phyloP scores from a whole-genome alignment of 2,888 invertebrate genomes.

The Apamea monoglypha region DNA sequence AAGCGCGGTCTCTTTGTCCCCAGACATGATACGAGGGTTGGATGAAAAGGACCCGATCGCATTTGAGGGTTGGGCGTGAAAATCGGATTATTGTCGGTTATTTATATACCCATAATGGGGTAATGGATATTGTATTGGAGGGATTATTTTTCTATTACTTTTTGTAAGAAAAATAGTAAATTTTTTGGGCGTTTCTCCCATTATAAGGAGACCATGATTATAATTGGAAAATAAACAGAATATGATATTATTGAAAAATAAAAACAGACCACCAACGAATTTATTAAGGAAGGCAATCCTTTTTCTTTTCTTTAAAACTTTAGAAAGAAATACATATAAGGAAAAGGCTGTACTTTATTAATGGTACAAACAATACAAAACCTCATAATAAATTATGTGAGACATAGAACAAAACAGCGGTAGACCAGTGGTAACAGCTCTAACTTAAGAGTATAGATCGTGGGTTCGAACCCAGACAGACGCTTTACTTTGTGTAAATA shows the following conservation, averaged over 20 bases:
- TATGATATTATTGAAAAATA: too few species aligned
- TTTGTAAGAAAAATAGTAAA: background rate
- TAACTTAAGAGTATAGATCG: too few species aligned
- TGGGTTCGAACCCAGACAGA: too few species aligned
- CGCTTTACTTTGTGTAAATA: too few species aligned
- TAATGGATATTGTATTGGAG: slow-evolving; percentile 47
- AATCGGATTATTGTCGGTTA: slow-evolving; percentile 74
- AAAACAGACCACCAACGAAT: background rate
- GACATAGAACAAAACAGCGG: too few species aligned
- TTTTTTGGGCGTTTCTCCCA: background rate
- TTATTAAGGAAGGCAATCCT: background rate
- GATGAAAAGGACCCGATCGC: slow-evolving; percentile 67
- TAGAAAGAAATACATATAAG: too few species aligned
- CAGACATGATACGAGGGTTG: slow-evolving; percentile 80
- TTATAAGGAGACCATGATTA: too few species aligned
- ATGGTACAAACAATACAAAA: too few species aligned
- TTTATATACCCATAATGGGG: slow-evolving; percentile 64
- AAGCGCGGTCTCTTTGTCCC: slow-evolving; percentile 79
- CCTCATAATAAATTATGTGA: too few species aligned
- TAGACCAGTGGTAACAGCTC: too few species aligned
- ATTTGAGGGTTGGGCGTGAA: slow-evolving; percentile 76
- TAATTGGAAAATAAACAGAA: background rate
- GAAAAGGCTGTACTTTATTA: too few species aligned
- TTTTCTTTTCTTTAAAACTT: background rate
- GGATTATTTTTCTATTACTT: slow-evolving; percentile 23